Evolutionary conservation across 2,797 vertebrate genomes (phyloP), one percentile per base, ranked within the genome.

Genomic region (Channa striata): DNA sequence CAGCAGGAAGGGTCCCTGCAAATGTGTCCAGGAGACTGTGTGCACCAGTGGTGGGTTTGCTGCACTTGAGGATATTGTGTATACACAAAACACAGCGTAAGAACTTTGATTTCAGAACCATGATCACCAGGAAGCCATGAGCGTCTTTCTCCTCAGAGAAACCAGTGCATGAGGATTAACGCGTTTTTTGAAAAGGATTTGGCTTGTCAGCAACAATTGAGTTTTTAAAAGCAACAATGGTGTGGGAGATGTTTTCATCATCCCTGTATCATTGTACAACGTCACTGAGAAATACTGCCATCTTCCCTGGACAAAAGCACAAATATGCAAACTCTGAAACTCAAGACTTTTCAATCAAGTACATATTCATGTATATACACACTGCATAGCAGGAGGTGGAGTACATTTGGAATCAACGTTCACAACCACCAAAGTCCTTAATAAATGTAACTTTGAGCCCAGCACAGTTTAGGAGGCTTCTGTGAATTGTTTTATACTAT

Each of bases 261-360:
- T 53, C 30, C 34, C 25, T 52, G 42, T 84, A 58, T 83, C 40
- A 30, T 47, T 68, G 72, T 70, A n/a, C 7, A 12, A 60, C 11
- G 12, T 9, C 34, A 61, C 21, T 2, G 40, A 67, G 46, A 76
- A 61, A 48, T 54, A 80, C 72, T 80, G 86, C 82, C 81, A 68
- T 61, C 66, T 76, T 49, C 39, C 57, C 70, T 10, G 7, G 59
- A 80, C 54, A 59, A 53, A 58, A 83, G 81, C 59, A 84, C 47
- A 81, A 64, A 88, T 85, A 89, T 90, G 83, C 84, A 88, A 87
- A 71, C 77, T 47, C 72, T n/a, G 33, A 81, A 77, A 60, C 51
- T 50, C 59, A 37, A 52, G 53, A 12, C 46, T 51, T 59, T 78
- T 72, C 33, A 61, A 37, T 65, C 53, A 19, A 54, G 58, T 21